Base-by-base conservation (phyloP, 2,888 invertebrate genomes). In the Zygaena filipendulae region DNA sequence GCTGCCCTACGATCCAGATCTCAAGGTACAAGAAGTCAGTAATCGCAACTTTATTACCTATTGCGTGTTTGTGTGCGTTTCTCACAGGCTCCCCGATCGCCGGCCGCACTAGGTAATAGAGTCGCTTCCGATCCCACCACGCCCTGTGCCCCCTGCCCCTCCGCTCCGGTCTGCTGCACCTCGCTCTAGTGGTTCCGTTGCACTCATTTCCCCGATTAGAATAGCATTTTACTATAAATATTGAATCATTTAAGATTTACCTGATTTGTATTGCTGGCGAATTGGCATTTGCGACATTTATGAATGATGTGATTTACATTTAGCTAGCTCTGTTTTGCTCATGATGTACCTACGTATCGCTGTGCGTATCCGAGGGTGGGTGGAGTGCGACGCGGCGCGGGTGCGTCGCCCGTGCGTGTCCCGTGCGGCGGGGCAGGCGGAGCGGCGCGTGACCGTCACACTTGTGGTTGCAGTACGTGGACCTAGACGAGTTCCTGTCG, bases 401-500 rank as follows among this genome's bases (percentile, higher is more conserved):
- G 35, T 35, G 21, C 28, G 33, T 30, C 31, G 11, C 11, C 21
- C 20, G n/a, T n/a, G n/a, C n/a, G n/a, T n/a, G n/a, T n/a, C n/a
- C n/a, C n/a, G n/a, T n/a, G 32, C 27, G 28, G 34, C 32, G 38
- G 30, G 22, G 42, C 36, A 42, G 37, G 39, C 42, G 38, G 45
- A 39, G 36, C 38, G 36, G 38, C 42, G 40, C 36, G 43, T 46
- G 36, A 36, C 39, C 34, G 35, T 41, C 47, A 39, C 35, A n/a
- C n/a, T 32, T 40, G 29, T 29, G 29, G 38, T 54, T 83, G 84
- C 84, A 95, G 92, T 96, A 95, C 77, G 95, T 96, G 82, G 96
- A 96, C 82, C 83, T 97, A 82, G 96, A 97, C 81, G 96, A 96
- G 82, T 96, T 96, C 82, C 86, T 96, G 59, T 93, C 92, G 59